phyloP scores from a whole-genome alignment of 2,113 vertebrate species.

The Anhinga anhinga region DNA sequence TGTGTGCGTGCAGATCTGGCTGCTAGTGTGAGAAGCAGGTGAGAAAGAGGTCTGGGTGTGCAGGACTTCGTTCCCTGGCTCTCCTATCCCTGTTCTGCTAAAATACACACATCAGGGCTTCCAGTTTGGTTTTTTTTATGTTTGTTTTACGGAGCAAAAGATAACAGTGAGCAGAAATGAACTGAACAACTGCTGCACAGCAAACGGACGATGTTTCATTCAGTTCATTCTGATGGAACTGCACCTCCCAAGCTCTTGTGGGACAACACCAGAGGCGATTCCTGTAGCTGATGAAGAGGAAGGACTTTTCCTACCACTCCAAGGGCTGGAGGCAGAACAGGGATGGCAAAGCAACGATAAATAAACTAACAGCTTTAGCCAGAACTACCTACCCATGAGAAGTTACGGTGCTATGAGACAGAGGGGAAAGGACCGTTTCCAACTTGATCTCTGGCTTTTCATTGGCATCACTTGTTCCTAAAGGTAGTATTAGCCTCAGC shows the following conservation, averaged over 20 bases:
- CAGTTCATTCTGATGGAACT: not conserved
- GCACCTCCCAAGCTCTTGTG: not conserved
- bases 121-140: not conserved
- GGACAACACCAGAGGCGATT: not conserved
- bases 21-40: conserved; percentile 47
- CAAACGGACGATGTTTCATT: not conserved
- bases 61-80: conserved; percentile 48
- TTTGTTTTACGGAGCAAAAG: not conserved
- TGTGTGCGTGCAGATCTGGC: conserved; percentile 20
- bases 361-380: not conserved
- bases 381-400: not conserved
- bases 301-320: not conserved
- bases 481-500: not conserved
- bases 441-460: not conserved
- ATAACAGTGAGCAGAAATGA: conserved; percentile 1
- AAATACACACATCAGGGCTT: conserved; percentile 47
- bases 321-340: not conserved
- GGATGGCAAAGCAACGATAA: not conserved
- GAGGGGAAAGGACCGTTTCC: not conserved
- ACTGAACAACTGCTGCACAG: not conserved
- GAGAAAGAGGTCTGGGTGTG: conserved; percentile 41
- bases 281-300: not conserved
- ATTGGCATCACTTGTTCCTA: not conserved
- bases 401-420: conserved; percentile 9
- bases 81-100: conserved; percentile 48